A percentile compares a stretch with the other conserved stretches of the same genome.
Conservation (phyloP, 2,888 invertebrate species). For the Agrochola litura region DNA sequence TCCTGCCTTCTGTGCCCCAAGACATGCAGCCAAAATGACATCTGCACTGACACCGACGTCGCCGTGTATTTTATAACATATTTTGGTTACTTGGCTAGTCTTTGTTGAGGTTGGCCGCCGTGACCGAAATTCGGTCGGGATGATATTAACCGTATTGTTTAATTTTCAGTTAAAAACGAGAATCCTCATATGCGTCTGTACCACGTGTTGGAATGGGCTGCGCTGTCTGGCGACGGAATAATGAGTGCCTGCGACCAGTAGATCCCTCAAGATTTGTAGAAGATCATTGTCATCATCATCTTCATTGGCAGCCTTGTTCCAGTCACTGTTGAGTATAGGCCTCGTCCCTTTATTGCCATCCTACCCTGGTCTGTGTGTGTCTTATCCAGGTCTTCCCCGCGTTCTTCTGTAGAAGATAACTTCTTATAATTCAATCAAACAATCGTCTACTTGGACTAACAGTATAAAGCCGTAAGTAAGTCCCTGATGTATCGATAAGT, state of each 20-base stretch:
- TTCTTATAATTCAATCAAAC: background rate
- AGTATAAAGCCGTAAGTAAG: background rate
- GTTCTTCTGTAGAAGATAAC: background rate
- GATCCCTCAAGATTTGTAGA: background rate
- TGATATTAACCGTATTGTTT: slow-evolving; percentile 20
- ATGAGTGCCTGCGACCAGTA: slow-evolving; percentile 69
- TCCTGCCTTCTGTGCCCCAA: no score
- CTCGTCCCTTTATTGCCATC: background rate
- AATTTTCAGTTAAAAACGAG: slow-evolving; percentile 81
- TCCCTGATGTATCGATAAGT: background rate
- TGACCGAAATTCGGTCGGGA: background rate
- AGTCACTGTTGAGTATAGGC: no score
- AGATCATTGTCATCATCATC: background rate
- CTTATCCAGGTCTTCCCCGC: no score
- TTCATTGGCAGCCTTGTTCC: no score
- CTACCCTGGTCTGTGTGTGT: background rate
- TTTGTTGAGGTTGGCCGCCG: background rate
- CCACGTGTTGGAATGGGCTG: slow-evolving; percentile 83
- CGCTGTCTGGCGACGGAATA: slow-evolving; percentile 81
- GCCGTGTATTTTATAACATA: background rate
- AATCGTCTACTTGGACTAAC: no score
- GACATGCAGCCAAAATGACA: no score
- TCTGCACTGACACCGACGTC: background rate
- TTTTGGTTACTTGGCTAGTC: background rate
- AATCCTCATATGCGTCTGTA: slow-evolving; percentile 84